These are phyloP conservation scores for Osmerus eperlanus DNA, from an alignment of 2,113 vertebrate genomes.

Conservation along the genomic window DNA sequence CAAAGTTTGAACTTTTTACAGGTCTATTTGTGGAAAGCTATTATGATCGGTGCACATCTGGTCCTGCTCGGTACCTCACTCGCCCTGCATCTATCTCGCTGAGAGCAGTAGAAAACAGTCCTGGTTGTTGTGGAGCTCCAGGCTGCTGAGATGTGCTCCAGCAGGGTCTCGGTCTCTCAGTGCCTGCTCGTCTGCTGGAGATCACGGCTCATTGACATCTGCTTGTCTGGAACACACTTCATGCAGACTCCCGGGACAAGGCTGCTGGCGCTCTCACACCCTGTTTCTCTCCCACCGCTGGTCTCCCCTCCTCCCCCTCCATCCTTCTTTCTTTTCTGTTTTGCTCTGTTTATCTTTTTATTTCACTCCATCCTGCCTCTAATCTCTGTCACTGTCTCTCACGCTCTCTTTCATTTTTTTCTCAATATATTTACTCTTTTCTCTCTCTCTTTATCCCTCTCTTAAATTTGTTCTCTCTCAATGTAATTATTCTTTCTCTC, in stretches of 20 bases:
- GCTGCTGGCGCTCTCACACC: slow-evolving; percentile 34
- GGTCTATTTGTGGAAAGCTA: too few relatives aligned
- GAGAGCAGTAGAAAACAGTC: neutral
- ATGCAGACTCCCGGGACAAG: slow-evolving; percentile 29
- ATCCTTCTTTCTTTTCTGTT: too few relatives aligned
- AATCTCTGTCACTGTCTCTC: neutral
- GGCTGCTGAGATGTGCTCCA: neutral
- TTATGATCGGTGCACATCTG: too few relatives aligned
- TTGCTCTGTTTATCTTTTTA: too few relatives aligned
- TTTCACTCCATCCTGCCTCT: too few relatives aligned
- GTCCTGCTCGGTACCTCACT: too few relatives aligned
- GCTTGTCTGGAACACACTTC: slow-evolving; percentile 20
- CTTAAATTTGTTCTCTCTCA: neutral
- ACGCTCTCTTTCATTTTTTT: too few relatives aligned
- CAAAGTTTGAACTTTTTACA: too few relatives aligned
- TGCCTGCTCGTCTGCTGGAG: neutral
- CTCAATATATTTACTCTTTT: neutral
- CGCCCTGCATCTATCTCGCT: too few relatives aligned
- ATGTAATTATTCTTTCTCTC: neutral
- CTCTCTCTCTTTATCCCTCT: neutral
- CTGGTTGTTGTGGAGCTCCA: neutral
- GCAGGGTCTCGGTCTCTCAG: neutral
- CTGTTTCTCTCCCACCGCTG: neutral
- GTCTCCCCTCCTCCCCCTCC: neutral
- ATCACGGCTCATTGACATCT: slow-evolving; percentile 44